Evolutionary conservation across 1,140 invertebrate species (phyloP).

Genomic region (Formica exsecta): DNA sequence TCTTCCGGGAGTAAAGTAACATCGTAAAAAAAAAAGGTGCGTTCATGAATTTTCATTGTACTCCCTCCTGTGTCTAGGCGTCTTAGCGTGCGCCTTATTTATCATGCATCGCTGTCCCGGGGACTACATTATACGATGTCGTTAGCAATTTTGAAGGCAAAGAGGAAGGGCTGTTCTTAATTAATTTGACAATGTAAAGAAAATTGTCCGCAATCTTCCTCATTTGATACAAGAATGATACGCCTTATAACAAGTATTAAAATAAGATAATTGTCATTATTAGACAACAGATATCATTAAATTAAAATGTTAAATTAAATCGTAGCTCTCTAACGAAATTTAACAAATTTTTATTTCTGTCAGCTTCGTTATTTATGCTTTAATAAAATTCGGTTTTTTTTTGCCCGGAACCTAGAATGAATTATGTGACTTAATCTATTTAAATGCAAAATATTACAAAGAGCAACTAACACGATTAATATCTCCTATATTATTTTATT

Average conservation of each 20-base stretch:
- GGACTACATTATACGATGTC: slow-evolving; percentile 51
- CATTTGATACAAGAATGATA: slow-evolving; percentile 11
- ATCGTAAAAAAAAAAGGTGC: slow-evolving; percentile 58
- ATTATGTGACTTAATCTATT: not conserved
- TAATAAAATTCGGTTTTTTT: not conserved
- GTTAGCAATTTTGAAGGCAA: slow-evolving; percentile 38
- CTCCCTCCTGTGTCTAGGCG: slow-evolving; percentile 21
- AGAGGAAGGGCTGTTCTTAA: not conserved
- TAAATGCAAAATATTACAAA: not conserved
- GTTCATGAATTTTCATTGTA: slow-evolving; percentile 62
- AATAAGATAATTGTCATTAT: not conserved
- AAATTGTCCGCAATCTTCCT: not conserved
- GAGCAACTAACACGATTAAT: too few species aligned
- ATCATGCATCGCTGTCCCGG: slow-evolving; percentile 51
- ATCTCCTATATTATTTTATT: not conserved
- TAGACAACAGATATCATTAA: not conserved
- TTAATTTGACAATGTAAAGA: slow-evolving; percentile 46
- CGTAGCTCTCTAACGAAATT: not conserved
- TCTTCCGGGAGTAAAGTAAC: slow-evolving; percentile 38
- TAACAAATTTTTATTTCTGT: not conserved
- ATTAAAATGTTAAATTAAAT: not conserved
- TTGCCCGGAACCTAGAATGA: not conserved
- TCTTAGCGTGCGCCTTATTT: slow-evolving; percentile 51
- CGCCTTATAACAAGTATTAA: not conserved
- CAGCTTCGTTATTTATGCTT: not conserved